Evolutionary conservation across 2,113 vertebrate species (phyloP), one percentile per base, ranked within the genome.

Genomic region (Rhagologus leucostigma): DNA sequence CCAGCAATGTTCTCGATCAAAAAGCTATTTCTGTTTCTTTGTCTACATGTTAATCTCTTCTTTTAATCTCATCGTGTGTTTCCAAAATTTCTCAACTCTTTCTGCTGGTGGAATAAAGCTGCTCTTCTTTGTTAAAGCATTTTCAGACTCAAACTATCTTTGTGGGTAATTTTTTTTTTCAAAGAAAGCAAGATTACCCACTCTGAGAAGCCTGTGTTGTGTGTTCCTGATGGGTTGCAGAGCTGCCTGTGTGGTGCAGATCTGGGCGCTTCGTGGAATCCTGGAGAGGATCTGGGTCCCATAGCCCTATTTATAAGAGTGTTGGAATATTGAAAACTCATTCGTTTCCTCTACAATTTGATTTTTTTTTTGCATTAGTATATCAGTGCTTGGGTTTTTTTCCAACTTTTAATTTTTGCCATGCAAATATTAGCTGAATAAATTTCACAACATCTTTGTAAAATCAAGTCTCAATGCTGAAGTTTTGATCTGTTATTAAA

Each of bases 381-480:
- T 5, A 10, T 50, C 1, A 0, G 4, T 16, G 4, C n/a, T 57
- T 70, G 13, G 4, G 2, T 7, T 21, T 49, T n/a, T 37, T 39
- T 5, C 23, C n/a, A 67, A 9, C 12, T 80, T 29, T 5, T 37
- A 4, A 17, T 22, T 88, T 92, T 37, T 84, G 6, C 22, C 7
- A 30, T 30, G 33, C 12, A 87, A 71, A 42, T 67, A 70, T 16
- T 53, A 75, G 20, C 22, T 29, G 32, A 52, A 8, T 55, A 44
- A 44, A 52, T 87, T 55, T 84, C 42, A 24, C 47, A 82, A 30
- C 18, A 3, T 24, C 37, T 33, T 88, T 37, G 9, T 30, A 50
- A 88, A 85, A 39, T 57, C 16, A 18, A 56, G 7, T 39, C 19
- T 65, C 13, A 16, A 2, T 37, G 67, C 33, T 73, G 49, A 18